Conservation (phyloP, 2,113 vertebrate genomes). For the Zootoca vivipara region DNA sequence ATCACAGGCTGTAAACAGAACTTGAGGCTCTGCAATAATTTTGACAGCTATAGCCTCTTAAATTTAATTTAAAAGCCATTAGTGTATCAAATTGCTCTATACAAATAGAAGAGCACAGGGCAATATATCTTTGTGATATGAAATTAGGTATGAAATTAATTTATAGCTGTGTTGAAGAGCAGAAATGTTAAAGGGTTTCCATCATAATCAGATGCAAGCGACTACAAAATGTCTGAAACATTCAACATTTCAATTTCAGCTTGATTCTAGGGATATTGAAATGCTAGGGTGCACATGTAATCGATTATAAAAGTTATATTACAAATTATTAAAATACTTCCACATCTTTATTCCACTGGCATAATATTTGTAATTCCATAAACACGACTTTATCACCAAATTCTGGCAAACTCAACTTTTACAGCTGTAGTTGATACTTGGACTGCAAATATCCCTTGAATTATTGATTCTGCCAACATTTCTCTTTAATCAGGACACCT, state of each 20-base stretch:
- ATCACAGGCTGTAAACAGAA: not conserved
- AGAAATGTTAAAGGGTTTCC: not conserved
- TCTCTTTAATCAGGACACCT: slow-evolving; percentile 67
- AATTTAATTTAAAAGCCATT: slow-evolving; percentile 4
- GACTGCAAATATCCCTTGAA: not conserved
- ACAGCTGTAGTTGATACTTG: not conserved
- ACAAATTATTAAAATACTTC: not conserved
- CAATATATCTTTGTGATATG: not conserved
- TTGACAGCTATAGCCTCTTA: not conserved
- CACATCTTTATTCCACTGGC: not conserved
- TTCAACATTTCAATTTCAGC: not conserved
- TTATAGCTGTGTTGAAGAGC: not conserved
- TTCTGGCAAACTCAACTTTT: not conserved
- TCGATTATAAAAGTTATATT: not conserved
- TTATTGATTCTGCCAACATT: not conserved
- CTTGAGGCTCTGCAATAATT: not conserved
- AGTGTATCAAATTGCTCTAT: not conserved
- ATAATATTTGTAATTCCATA: not conserved
- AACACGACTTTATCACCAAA: not conserved
- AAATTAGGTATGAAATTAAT: not conserved
- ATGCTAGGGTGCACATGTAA: not conserved
- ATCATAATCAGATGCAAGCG: not conserved
- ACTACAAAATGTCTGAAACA: not conserved
- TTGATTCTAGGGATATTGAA: not conserved
- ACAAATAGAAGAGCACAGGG: not conserved